phyloP scores from a whole-genome alignment of 2,797 vertebrate genomes.

The Pteropus rufus region DNA sequence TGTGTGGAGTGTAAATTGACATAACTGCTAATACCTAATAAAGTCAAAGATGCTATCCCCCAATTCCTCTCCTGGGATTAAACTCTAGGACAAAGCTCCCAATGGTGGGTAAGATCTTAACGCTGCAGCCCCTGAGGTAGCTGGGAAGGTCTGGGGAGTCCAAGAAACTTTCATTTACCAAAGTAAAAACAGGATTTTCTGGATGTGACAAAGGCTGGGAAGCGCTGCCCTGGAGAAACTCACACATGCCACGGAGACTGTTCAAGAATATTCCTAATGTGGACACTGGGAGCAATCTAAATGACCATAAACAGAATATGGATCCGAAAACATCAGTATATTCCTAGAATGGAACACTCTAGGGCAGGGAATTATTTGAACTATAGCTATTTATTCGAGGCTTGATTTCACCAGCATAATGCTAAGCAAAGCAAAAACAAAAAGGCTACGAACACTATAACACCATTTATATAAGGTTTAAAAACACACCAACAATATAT shows the following conservation, averaged over 20 bases:
- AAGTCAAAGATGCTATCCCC: neutral
- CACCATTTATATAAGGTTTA: neutral
- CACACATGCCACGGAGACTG: neutral
- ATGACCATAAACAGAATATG: too few species aligned
- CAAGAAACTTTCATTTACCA: neutral
- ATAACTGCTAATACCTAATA: neutral
- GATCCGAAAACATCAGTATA: neutral
- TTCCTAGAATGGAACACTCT: neutral
- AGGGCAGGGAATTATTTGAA: neutral
- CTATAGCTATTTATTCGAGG: neutral
- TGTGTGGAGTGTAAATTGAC: neutral
- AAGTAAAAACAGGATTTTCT: neutral
- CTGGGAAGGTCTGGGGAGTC: neutral
- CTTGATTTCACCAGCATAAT: neutral
- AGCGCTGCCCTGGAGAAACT: neutral
- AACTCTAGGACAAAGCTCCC: neutral
- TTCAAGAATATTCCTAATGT: neutral
- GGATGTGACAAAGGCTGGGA: neutral
- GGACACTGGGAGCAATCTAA: neutral
- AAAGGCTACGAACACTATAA: neutral
- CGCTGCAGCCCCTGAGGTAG: neutral
- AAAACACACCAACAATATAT: neutral
- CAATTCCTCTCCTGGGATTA: neutral
- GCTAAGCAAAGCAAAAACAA: neutral
- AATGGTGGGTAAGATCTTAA: neutral